Conservation (phyloP, 53 echinoderm and acorn worm genomes). For the Antedon mediterranea region DNA sequence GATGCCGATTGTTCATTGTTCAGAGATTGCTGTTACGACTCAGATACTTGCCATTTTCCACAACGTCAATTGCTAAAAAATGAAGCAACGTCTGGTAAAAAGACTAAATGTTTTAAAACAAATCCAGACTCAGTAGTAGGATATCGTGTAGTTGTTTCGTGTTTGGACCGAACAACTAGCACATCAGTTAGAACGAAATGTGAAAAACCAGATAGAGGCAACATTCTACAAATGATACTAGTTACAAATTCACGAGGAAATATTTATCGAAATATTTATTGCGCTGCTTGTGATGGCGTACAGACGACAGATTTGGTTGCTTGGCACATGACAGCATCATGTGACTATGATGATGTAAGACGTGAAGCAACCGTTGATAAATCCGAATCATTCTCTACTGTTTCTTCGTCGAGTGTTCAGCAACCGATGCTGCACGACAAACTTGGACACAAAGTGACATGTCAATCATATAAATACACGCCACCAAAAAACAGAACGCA, state of each 20-base stretch:
- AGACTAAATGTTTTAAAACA: neutral
- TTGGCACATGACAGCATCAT: neutral
- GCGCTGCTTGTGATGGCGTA: neutral
- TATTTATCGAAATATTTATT: neutral
- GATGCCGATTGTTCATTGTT: neutral
- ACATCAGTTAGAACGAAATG: neutral
- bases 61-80: too few species aligned
- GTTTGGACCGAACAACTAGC: neutral
- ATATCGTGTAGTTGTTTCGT: neutral
- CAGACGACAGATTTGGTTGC: neutral
- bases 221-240: neutral
- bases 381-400: neutral
- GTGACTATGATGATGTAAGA: neutral
- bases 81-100: too few species aligned
- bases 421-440: neutral
- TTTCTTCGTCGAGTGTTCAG: neutral
- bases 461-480: neutral
- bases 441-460: neutral
- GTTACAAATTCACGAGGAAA: neutral
- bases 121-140: neutral
- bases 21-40: neutral
- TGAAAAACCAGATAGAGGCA: neutral
- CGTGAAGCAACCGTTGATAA: neutral
- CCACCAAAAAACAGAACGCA: neutral
- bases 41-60: too few species aligned